Evolutionary conservation across 2,797 vertebrate species (phyloP), one percentile per base, ranked within the genome.

Genomic region (Crotalus adamanteus): DNA sequence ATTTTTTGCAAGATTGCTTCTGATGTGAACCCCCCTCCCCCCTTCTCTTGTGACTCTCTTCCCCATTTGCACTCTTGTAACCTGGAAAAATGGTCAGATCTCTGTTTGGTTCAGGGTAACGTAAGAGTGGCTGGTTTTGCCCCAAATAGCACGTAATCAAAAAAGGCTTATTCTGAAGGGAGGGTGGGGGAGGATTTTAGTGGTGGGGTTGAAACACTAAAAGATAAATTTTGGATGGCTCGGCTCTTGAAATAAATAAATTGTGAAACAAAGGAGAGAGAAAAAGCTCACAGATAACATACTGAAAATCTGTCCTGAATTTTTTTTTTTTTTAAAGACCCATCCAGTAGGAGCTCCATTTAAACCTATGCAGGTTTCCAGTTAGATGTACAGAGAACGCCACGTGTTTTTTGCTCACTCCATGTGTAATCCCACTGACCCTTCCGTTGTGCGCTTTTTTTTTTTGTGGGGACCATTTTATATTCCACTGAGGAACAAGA

Each of bases 21-120:
- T 97, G 97, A 96, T 97, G 97, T 97, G 97, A 98, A 98, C 97
- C 28, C 97, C 96, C 97, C 97, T 96, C 97, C 57, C 4, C 97
- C 96, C 97, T 6, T 98, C 98, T 98, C 95, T 99, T 97, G 98
- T 99, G 98, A 98, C 99, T 98, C 98, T 98, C 99, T 98, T 98
- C 98, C 98, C 98, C 98, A 98, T 99, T 99, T 99, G 99, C 99
- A 99, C 99, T 99, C 98, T 98, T 98, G 97, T 99, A 99, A 98
- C 98, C 98, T 99, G 98, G 98, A 98, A 98, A 98, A 98, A 97
- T 97, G 98, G 98, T 98, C 98, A 1, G 73, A 28, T 99, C 98
- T 97, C 37, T 73, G 87, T 53, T 98, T 96, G 98, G 98, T 98
- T 98, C 98, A 97, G 98, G 98, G 98, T 99, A 9, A 53, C 51